Evolutionary conservation across 2,888 invertebrate genomes (phyloP).

Genomic region (Vandiemenella viatica): DNA sequence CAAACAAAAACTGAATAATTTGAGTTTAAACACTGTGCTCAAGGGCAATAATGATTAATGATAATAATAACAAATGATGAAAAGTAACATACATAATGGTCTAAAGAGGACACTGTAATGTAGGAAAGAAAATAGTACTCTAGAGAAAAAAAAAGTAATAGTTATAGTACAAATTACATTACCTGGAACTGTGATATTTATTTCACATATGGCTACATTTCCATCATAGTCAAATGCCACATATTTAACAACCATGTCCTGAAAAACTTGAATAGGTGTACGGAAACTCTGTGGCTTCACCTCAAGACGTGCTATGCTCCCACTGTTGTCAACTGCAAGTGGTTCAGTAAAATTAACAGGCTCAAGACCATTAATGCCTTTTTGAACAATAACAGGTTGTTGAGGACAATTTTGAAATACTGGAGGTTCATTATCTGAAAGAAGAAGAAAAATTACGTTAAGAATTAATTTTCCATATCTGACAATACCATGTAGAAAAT

Average conservation of each 20-base stretch:
- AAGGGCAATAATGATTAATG: no score
- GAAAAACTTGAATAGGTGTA: conserved; percentile 74
- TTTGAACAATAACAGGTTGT: conserved; percentile 77
- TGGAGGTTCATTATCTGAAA: conserved; percentile 82
- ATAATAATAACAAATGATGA: no score
- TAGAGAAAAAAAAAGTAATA: no score
- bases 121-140: no score
- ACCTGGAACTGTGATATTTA: conserved; percentile 82
- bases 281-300: conserved; percentile 83
- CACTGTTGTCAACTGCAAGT: conserved; percentile 87
- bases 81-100: no score
- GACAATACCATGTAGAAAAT: no score
- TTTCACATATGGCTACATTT: conserved; percentile 92
- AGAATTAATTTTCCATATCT: neutral
- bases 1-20: no score
- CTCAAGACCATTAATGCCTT: conserved; percentile 69
- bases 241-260: conserved; percentile 85
- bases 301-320: conserved; percentile 82
- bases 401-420: conserved; percentile 93
- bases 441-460: conserved; percentile 6
- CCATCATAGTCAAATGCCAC: conserved; percentile 95
- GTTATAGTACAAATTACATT: no score
- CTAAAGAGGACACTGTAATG: no score
- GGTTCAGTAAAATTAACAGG: conserved; percentile 90
- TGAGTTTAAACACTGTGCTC: no score